Conservation (phyloP, 1,140 invertebrate species). For the Apis florea region DNA sequence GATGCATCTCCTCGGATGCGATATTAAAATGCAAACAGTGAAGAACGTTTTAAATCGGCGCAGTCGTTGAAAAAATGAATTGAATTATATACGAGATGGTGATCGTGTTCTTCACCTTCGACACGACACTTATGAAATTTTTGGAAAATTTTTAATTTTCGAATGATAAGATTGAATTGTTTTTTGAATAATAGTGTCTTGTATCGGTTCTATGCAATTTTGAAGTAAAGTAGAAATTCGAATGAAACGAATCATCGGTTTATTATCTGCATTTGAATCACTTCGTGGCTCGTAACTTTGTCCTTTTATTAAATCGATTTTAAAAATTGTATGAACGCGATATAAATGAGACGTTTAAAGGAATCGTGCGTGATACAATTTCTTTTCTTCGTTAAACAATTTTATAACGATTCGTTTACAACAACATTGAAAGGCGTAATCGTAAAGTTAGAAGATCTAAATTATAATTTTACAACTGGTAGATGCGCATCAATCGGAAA, state of each 20-base stretch:
- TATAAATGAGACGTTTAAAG: conserved; percentile 12
- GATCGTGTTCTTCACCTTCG: not conserved
- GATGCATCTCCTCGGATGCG: conserved; percentile 29
- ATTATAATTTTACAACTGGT: conserved; percentile 18
- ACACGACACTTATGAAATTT: not conserved
- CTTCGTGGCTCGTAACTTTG: not conserved
- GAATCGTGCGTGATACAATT: not conserved
- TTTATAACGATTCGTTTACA: conserved; percentile 45
- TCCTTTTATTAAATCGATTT: not conserved
- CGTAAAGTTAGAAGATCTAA: conserved; percentile 26
- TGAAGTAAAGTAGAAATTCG: too few species aligned
- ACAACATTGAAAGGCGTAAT: not conserved
- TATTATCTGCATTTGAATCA: not conserved
- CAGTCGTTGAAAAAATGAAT: not conserved
- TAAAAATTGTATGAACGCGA: not conserved
- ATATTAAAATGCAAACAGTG: conserved; percentile 53
- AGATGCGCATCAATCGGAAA: not conserved
- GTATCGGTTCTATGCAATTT: too few species aligned
- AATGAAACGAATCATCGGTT: too few species aligned
- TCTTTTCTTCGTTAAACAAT: conserved; percentile 21
- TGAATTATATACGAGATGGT: not conserved
- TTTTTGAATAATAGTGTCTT: too few species aligned
- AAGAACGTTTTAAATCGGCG: conserved; percentile 17
- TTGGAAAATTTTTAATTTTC: not conserved
- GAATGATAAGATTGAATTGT: too few species aligned